Percentiles rank a stretch among this genome's conserved stretches.
Conservation (phyloP, 2,888 invertebrate genomes). For the Drosophila niveifrons region DNA sequence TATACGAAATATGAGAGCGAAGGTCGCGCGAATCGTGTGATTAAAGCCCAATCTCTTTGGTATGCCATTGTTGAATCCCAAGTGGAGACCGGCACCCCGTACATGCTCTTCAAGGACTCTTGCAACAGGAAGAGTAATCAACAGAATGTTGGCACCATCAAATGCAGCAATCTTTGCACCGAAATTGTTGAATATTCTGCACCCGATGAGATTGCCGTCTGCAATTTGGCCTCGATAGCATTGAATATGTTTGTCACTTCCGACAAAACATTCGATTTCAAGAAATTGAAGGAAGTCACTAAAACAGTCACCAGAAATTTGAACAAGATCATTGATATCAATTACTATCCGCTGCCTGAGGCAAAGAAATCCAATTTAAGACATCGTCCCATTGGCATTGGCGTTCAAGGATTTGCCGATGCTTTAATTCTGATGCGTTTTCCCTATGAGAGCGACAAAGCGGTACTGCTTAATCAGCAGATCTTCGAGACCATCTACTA, state of each 20-base stretch:
- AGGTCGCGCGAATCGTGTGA: constrained; percentile 89
- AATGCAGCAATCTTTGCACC: constrained; percentile 98
- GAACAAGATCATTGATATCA: constrained; percentile 98
- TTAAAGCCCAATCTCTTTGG: constrained; percentile 96
- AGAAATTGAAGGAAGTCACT: constrained; percentile 93
- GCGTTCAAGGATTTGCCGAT: constrained; percentile 99
- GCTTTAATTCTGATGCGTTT: constrained; percentile 96
- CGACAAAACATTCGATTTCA: constrained; percentile 94
- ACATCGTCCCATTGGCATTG: constrained; percentile 95
- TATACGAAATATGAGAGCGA: constrained; percentile 95
- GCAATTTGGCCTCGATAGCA: constrained; percentile 98
- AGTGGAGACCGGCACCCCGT: constrained; percentile 99
- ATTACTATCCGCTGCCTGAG: constrained; percentile 97
- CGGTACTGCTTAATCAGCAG: constrained; percentile 94
- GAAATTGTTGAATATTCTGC: constrained; percentile 98
- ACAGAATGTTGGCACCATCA: constrained; percentile 98
- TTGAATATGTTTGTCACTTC: constrained; percentile 95
- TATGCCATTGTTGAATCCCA: constrained; percentile 97
- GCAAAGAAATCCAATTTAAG: constrained; percentile 94
- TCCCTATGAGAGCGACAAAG: constrained; percentile 96
- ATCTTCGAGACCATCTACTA: constrained; percentile 99
- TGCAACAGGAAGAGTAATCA: constrained; percentile 99
- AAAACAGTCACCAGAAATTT: constrained; percentile 96
- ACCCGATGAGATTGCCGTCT: constrained; percentile 97
- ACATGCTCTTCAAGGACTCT: constrained; percentile 98